Evolutionary conservation across 1,140 invertebrate species (phyloP), one percentile per base, ranked within the genome.

Genomic region (Antheraea mylitta): DNA sequence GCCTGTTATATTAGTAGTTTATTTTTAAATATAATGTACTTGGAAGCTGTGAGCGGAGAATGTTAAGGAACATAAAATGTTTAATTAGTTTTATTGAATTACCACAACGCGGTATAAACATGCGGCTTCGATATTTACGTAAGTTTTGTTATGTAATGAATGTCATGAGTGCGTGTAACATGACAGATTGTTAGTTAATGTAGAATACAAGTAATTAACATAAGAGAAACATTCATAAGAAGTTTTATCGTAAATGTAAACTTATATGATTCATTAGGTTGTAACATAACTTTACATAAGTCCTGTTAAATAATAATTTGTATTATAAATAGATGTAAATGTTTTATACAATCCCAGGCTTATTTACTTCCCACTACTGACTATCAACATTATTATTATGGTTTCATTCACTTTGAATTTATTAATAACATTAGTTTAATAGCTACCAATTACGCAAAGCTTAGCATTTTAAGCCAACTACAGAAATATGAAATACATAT

Each of bases 11-110:
- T 59, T 38, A 5, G 18, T 61, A 48, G n/a, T 68, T 68, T 68
- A 71, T 72, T 70, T 61, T 48, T 65, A 19, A 48, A 65, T 48
- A 64, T 37, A 45, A 64, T 45, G 48, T 45, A n/a, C 60, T 61
- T 36, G 60, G 60, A 30, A 30, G 60, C 60, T 13, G 19, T 61
- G 30, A 65, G 64, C 18, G 38, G 64, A 53, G 38, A 53, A 48
- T 65, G 64, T 64, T 42, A 19, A 45, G 11, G 64, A 45, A 19
- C 42, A 18, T 65, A 38, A 30, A 22, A 19, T 42, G 42, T 19
- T 48, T 48, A 42, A 65, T 38, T 38, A 36, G 19, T 61, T 61
- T 61, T 61, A 61, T 61, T 61, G 60, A 61, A 48, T 65, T 65
- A 18, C 45, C 45, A 53, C 45, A 53, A 13, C 16, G 38, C 18